Base-by-base conservation (phyloP, 2,888 invertebrate genomes). In the Mycalesis mineus region DNA sequence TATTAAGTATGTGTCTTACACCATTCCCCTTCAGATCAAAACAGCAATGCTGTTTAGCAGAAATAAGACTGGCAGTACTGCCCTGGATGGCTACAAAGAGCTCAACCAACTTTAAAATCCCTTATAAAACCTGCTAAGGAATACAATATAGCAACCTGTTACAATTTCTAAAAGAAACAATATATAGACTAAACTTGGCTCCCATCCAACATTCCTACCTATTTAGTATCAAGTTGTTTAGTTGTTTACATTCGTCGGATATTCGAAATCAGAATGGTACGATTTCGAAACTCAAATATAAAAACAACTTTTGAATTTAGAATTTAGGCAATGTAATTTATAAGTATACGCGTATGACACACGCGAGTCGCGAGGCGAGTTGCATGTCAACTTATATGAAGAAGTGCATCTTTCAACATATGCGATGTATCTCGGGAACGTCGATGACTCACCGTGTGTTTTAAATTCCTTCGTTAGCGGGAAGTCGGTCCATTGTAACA, bases 401-500 rank as follows among this genome's bases (percentile, higher is more conserved):
- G 13, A 17, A 48, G 14, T 49, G 53, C 45, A 47, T 54, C 54
- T 55, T 51, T 44, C 36, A 57, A 15, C 40, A 59, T 57, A 45
- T 55, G 44, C 59, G 53, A 60, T 61, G 44, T 49, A 58, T 59
- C 71, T 74, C 72, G 69, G 74, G 82, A 82, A 77, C 68, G 73
- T 65, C 71, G 82, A 82, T 89, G 88, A 88, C 88, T 89, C 88
- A 89, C 88, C 87, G 73, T 83, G 83, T 88, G 77, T 80, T 88
- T 88, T 84, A 88, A 87, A 89, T 88, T 88, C 84, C 84, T 83
- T 85, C 78, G 80, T 80, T 77, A 86, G 84, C 81, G 83, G 84
- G 83, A 84, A 84, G 74, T 75, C 73, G 74, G 75, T 78, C 76
- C 88, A 88, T 88, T 83, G 84, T 82, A 81, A 77, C 80, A 81